Evolutionary conservation across 2,113 vertebrate genomes (phyloP), one percentile per base, ranked within the genome.

Genomic region (Dunckerocampus dactyliophorus): DNA sequence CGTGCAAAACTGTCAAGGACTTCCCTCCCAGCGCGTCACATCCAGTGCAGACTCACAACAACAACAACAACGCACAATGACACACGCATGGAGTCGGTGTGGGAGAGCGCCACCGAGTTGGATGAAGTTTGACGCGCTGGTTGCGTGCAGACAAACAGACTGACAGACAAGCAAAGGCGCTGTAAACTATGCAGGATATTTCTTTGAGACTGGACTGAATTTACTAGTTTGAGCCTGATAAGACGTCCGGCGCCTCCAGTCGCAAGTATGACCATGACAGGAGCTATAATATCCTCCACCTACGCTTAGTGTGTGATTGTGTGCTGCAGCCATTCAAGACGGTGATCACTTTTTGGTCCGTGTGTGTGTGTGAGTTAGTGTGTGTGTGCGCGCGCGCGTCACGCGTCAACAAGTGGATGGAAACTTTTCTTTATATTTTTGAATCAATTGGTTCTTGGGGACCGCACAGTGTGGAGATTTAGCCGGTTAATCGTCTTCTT

Each of bases 241-340:
- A 89, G 76, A 81, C 58, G 69, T 17, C 14, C 22, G 87, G 82
- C 82, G 87, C 87, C 84, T 45, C 8, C 37, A 12, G 24, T 50
- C 77, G 74, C 42, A 31, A 20, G 67, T 67, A 28, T 87, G 86
- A 58, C 86, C 87, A 78, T 86, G 86, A 82, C 53, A 46, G 52
- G 56, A 63, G 74, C 71, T 83, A 80, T 87, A 81, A 78, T 42
- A 81, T 7, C 46, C 71, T 52, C 80, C 39, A 24, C 20, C 31
- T 55, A 13, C 17, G 8, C 31, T 55, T 37, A 55, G 28, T 37
- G 31, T 34, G 31, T 34, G 31, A 10, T 34, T 53, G 24, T 37
- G 31, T 13, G 31, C 17, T 19, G 34, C 53, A 37, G 34, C 13
- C 53, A 55, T 55, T 17, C 31, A n/a, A 55, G 31, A n/a, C 34